phyloP scores from a whole-genome alignment of 2,888 invertebrate genomes.

The Drosophila acutilabella region DNA sequence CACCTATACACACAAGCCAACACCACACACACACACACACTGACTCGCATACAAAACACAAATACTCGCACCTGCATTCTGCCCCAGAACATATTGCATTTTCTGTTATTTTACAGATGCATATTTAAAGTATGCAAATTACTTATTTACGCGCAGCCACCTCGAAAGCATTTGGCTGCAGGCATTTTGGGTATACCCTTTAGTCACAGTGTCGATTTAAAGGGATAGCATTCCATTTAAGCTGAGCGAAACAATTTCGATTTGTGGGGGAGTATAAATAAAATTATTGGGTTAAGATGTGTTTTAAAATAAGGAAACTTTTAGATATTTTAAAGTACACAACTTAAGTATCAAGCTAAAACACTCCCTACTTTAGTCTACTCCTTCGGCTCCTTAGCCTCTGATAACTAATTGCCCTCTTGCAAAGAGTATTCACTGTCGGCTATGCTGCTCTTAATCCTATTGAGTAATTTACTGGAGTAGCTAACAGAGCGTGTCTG shows the following conservation, averaged over 20 bases:
- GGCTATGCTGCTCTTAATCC: slow-evolving; percentile 32
- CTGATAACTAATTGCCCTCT: neutral
- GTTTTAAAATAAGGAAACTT: too few species aligned
- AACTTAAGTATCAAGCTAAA: too few species aligned
- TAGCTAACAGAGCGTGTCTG: slow-evolving; percentile 21
- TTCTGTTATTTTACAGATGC: slow-evolving; percentile 59
- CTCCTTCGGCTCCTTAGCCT: too few species aligned
- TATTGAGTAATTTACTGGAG: slow-evolving; percentile 61
- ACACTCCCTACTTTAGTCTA: too few species aligned
- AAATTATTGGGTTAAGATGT: too few species aligned
- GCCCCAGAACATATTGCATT: slow-evolving; percentile 57
- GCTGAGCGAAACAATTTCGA: neutral
- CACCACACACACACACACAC: slow-evolving; percentile 1
- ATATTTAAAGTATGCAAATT: slow-evolving; percentile 73
- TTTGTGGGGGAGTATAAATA: neutral
- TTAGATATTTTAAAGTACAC: too few species aligned
- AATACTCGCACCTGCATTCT: slow-evolving; percentile 1
- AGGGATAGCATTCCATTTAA: neutral
- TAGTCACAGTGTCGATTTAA: neutral
- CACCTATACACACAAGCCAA: neutral
- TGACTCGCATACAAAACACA: too few species aligned
- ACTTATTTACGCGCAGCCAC: slow-evolving; percentile 53
- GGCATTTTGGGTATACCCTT: slow-evolving; percentile 23
- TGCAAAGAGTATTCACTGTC: neutral
- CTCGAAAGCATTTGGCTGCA: slow-evolving; percentile 15